phyloP scores from a whole-genome alignment of 1,140 invertebrate species.

The Sminthurides bifidus region DNA sequence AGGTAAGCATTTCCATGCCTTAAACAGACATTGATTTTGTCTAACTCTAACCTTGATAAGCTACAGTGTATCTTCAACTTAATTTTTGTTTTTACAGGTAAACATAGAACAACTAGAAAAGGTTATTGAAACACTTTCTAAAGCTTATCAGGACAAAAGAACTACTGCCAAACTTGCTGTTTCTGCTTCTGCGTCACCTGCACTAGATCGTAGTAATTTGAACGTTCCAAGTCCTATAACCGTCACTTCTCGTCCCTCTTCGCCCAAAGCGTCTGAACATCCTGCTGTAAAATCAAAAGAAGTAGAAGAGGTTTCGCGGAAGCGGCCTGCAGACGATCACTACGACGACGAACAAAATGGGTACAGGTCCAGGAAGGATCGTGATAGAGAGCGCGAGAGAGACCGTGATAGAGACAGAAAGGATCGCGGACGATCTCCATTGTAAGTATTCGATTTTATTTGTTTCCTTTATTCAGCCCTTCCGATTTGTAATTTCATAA shows the following conservation, averaged over 20 bases:
- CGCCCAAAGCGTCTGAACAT: too few species aligned
- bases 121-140: slow-evolving; percentile 58
- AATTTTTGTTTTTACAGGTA: slow-evolving; percentile 41
- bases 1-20: slow-evolving; percentile 51
- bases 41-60: background rate
- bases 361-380: too few species aligned
- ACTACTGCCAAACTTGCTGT: slow-evolving; percentile 48
- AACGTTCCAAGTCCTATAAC: slow-evolving; percentile 39
- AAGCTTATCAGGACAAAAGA: slow-evolving; percentile 60
- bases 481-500: background rate
- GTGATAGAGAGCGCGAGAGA: background rate
- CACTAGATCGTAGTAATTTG: too few species aligned
- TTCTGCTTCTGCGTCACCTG: slow-evolving; percentile 43
- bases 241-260: slow-evolving; percentile 25
- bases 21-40: background rate
- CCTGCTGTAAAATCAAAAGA: too few species aligned
- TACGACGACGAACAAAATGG: background rate
- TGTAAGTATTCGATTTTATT: background rate
- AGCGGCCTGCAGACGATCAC: background rate
- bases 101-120: slow-evolving; percentile 61
- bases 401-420: background rate
- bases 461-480: background rate
- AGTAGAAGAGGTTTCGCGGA: background rate
- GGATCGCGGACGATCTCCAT: background rate
- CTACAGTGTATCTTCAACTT: slow-evolving; percentile 31